Evolutionary conservation across 2,113 vertebrate species (phyloP).

Genomic region (Phainopepla nitens): DNA sequence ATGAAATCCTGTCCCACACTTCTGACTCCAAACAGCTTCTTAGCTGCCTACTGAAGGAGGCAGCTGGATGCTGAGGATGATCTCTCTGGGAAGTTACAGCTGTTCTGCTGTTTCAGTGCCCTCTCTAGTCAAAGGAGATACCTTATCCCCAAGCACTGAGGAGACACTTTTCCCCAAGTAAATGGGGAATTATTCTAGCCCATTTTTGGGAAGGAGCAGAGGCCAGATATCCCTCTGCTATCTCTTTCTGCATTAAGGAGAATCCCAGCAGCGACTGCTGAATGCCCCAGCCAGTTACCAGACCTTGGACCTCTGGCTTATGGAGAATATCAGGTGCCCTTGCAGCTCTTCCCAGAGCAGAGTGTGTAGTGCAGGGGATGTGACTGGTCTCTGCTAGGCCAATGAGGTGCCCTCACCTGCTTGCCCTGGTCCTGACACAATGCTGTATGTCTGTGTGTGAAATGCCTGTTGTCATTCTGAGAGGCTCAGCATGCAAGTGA

Average conservation of each 20-base stretch:
- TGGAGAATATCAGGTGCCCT: not conserved
- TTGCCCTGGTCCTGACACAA: not conserved
- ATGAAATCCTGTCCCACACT: not conserved
- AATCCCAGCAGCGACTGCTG: not conserved
- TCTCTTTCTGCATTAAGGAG: not conserved
- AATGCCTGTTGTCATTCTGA: not conserved
- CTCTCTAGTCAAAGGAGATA: not conserved
- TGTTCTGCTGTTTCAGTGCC: not conserved
- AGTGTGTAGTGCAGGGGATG: fast-evolving
- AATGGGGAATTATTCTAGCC: not conserved
- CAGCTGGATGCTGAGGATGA: not conserved
- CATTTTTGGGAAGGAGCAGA: not conserved
- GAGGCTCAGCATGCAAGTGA: not conserved
- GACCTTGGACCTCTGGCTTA: not conserved
- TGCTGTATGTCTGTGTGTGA: not conserved
- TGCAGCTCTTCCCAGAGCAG: not conserved
- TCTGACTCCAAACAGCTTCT: not conserved
- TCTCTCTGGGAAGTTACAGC: not conserved
- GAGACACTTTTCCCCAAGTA: not conserved
- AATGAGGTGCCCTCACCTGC: not conserved
- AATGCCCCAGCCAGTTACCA: not conserved
- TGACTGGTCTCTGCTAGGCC: not conserved
- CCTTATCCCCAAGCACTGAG: not conserved
- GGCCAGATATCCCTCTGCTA: not conserved
- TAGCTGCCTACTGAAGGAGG: not conserved